Evolutionary conservation across 2,888 invertebrate genomes (phyloP), one percentile per base, ranked within the genome.

Genomic region (Drosophila suboccidentalis): DNA sequence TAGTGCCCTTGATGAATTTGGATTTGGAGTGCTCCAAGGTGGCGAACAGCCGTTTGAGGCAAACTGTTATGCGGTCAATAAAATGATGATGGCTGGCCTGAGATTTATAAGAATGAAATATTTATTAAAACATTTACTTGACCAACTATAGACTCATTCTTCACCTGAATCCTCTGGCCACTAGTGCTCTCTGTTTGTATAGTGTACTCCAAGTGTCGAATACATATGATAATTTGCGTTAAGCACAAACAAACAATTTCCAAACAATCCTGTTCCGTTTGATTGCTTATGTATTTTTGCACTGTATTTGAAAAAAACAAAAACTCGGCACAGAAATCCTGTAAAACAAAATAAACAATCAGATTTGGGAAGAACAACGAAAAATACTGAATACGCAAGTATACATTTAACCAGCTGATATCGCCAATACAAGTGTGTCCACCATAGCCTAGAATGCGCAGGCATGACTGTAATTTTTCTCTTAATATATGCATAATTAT

Each of bases 1-100:
- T 2, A 17, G 13, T 22, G 22, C 3, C 9, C 4, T 11, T n/a
- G 6, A 47, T 5, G 57, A 10, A 2, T 17, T 62, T 9, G 57
- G 13, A 2, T 17, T 62, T 9, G 22, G 51, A 15, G 5, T 61
- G 19, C 15, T 44, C 41, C 54, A 72, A 36, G 15, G 17, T 61
- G 34, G 41, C 34, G 57, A 43, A 43, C 32, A 93, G 71, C 0
- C 90, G 87, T 26, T 88, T 87, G 1, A 92, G 78, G 51, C 93
- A 93, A 84, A 91, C 92, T 1, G 86, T 59, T 6, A 92, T 91
- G 10, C 93, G 90, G 64, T 92, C 92, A n/a, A 90, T 69, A 43
- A 93, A 93, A 71, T 92, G 91, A 29, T 90, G 85, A 17, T 91
- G 89, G 0, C 91, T 84, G 8, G 86, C 78, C 92, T 92, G 8